A percentile compares a stretch with the other conserved stretches of the same genome.
phyloP scores from a whole-genome alignment of 2,113 vertebrate genomes.

The Coptodon bakossiorum region DNA sequence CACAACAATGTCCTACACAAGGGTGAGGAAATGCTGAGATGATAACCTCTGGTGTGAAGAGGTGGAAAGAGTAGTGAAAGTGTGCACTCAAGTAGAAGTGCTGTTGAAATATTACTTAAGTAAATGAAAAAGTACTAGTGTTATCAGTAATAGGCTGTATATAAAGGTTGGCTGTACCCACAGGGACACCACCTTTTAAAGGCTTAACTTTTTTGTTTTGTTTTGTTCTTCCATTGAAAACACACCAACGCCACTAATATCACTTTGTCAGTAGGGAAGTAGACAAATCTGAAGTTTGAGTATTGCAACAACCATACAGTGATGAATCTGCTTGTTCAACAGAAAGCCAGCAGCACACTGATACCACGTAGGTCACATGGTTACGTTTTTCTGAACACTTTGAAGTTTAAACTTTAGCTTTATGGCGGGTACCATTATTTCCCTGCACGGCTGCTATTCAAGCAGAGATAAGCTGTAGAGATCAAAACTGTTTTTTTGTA shows the following conservation, averaged over 20 bases:
- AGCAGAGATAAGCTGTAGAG: too few species aligned
- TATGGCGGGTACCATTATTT: too few species aligned
- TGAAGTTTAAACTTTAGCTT: too few species aligned
- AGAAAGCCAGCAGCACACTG: not conserved
- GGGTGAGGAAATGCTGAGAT: constrained; percentile 63
- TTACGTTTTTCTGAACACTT: too few species aligned
- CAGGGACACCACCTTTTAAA: not conserved
- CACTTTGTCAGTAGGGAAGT: not conserved
- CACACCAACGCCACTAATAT: not conserved
- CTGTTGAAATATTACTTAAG: not conserved
- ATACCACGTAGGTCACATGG: too few species aligned
- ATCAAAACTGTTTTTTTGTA: too few species aligned
- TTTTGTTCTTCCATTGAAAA: not conserved
- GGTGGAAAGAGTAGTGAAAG: not conserved
- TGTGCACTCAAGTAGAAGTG: not conserved
- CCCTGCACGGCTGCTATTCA: too few species aligned
- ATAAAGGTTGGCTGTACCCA: too few species aligned
- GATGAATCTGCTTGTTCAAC: not conserved
- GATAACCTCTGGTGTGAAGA: not conserved
- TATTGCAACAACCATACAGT: not conserved
- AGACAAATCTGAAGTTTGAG: not conserved
- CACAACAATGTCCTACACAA: constrained; percentile 80
- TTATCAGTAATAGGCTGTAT: too few species aligned
- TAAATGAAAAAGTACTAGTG: not conserved
- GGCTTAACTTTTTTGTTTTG: not conserved